These are phyloP conservation scores for Strongylocentrotus purpuratus DNA, from an alignment of 35 echinoderm and acorn worm species.

Conservation along the genomic window DNA sequence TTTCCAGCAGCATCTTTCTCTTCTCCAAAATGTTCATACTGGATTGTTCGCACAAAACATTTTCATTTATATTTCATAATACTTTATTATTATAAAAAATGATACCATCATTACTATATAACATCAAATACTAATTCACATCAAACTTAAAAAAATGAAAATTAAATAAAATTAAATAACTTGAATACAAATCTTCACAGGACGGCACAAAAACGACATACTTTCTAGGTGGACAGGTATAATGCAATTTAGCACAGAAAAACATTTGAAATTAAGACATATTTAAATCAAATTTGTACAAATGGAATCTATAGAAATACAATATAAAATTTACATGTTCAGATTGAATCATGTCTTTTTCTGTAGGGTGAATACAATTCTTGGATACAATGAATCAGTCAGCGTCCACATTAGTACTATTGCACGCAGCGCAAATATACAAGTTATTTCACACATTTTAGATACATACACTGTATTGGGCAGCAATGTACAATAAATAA, in stretches of 20 bases:
- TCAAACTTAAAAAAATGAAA: neutral
- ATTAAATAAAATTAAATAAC: neutral
- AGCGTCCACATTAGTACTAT: neutral
- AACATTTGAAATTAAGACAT: neutral
- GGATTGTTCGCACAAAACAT: neutral
- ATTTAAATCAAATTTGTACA: neutral
- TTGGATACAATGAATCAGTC: neutral
- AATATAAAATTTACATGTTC: neutral
- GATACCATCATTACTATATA: neutral
- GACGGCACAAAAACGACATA: neutral
- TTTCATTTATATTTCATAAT: neutral
- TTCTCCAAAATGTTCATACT: neutral
- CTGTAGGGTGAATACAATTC: neutral
- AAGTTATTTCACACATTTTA: neutral
- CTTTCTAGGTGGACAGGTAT: neutral
- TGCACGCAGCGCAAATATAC: neutral
- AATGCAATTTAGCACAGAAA: neutral
- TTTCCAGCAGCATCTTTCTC: neutral
- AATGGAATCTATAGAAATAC: neutral
- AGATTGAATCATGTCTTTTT: neutral
- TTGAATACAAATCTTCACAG: neutral
- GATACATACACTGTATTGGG: neutral
- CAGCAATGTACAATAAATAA: neutral
- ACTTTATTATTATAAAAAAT: neutral
- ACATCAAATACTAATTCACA: neutral